phyloP scores from a whole-genome alignment of 2,888 invertebrate species.

The Isotomurus palustris region DNA sequence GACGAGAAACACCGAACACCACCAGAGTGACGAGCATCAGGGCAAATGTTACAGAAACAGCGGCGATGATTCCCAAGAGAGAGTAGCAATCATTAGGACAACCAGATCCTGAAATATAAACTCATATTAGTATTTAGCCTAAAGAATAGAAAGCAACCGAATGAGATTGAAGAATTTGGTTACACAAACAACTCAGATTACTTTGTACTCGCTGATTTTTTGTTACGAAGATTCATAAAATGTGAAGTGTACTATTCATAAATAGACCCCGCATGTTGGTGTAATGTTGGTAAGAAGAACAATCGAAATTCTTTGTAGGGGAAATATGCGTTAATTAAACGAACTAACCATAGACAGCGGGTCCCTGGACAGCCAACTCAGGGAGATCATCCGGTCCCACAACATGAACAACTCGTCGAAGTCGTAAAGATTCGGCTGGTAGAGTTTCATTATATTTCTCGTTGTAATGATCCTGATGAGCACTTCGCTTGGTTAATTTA shows the following conservation, averaged over 20 bases:
- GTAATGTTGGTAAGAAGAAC: too few species aligned
- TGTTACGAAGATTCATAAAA: too few species aligned
- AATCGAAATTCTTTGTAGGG: too few species aligned
- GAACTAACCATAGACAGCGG: constrained; percentile 31
- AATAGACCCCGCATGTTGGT: too few species aligned
- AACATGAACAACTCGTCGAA: constrained; percentile 40
- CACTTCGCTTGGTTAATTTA: constrained; percentile 11
- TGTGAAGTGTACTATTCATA: too few species aligned
- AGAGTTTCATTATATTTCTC: constrained; percentile 21
- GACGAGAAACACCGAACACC: constrained; percentile 24
- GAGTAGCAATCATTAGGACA: constrained; percentile 37
- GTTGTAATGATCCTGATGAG: constrained; percentile 14
- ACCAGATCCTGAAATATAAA: constrained; percentile 18
- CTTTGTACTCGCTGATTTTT: too few species aligned
- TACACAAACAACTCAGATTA: too few species aligned
- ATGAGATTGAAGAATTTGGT: too few species aligned
- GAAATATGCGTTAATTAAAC: too few species aligned
- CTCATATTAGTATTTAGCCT: too few species aligned
- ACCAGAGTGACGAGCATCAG: constrained; percentile 29
- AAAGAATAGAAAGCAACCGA: too few species aligned
- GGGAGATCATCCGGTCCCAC: constrained; percentile 44
- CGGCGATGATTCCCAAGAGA: constrained; percentile 25
- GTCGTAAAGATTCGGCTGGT: constrained; percentile 35
- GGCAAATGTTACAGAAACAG: constrained; percentile 22
- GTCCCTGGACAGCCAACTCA: constrained; percentile 26